A percentile compares a stretch with the other conserved stretches of the same genome.
Evolutionary conservation across 1,140 invertebrate species (phyloP).

Genomic region (Saccostrea glomerata): DNA sequence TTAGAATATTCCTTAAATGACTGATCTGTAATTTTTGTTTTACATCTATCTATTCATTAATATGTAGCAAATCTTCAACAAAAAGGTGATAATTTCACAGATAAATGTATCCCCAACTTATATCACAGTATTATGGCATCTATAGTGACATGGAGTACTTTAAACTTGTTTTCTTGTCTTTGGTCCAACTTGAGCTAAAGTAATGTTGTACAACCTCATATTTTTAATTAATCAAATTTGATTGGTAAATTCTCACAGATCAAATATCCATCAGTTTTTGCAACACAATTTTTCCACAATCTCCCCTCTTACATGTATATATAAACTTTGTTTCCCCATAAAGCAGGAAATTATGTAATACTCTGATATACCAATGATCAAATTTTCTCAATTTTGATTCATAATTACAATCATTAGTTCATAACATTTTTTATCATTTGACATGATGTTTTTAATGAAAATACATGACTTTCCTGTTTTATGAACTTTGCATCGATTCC

Average conservation of each 20-base stretch:
- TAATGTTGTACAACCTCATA: neutral
- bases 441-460: neutral
- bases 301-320: neutral
- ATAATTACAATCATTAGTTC: neutral
- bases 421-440: neutral
- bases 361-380: neutral
- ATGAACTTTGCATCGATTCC: neutral
- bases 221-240: neutral
- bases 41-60: neutral
- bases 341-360: constrained; percentile 2
- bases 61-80: neutral
- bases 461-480: neutral
- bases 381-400: neutral
- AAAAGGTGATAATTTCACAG: neutral
- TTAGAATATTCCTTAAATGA: neutral
- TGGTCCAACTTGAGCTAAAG: neutral
- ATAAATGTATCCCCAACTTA: neutral
- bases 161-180: neutral
- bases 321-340: neutral
- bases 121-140: neutral
- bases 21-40: neutral
- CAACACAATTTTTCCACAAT: neutral
- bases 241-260: neutral
- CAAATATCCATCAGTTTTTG: neutral
- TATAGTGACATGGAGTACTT: neutral